Evolutionary conservation across 2,888 invertebrate genomes (phyloP), one percentile per base, ranked within the genome.

Genomic region (Acanthoscelides obtectus): DNA sequence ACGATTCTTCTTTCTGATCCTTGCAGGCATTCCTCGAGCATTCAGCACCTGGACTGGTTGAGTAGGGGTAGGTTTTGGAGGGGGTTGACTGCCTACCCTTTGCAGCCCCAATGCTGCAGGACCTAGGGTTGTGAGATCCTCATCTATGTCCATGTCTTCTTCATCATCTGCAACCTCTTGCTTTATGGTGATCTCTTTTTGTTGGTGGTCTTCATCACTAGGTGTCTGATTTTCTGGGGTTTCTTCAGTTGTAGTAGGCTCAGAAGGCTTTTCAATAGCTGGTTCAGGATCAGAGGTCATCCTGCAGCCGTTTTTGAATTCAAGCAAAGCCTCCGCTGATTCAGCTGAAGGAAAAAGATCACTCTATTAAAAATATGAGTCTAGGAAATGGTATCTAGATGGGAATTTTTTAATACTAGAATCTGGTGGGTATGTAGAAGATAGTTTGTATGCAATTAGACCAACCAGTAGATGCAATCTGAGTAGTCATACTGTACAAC

Each of bases 21-120:
- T 89, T 4, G 94, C 95, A 70, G 96, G 96, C 94, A 95, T 95
- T 67, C 95, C 95, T 80, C 95, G 89, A 0, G 94, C 92, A 83
- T 95, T 95, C 0, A 95, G 86, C 77, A 93, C 92, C 84, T 94
- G 93, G n/a, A 93, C 89, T 22, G 93, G 93, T 82, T 91, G 92
- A 45, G 88, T 88, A 3, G 89, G 88, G 79, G 90, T 88, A 19
- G 92, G 92, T 79, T 91, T 89, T 71, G 90, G 90, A 83, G 90
- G 90, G 71, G 92, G 91, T 73, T 93, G 93, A 0, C 94, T 91
- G 20, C 95, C 95, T 66, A 95, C 94, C 81, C 94, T 89, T 81
- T 94, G 94, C 45, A 95, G 86, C 5, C 94, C 95, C 71, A 95
- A 87, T 66, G 93, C 92, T 68, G 94, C 94, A 66, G 94, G 92